Conservation (phyloP, 2,888 invertebrate genomes). For the Cosmopolites sordidus region DNA sequence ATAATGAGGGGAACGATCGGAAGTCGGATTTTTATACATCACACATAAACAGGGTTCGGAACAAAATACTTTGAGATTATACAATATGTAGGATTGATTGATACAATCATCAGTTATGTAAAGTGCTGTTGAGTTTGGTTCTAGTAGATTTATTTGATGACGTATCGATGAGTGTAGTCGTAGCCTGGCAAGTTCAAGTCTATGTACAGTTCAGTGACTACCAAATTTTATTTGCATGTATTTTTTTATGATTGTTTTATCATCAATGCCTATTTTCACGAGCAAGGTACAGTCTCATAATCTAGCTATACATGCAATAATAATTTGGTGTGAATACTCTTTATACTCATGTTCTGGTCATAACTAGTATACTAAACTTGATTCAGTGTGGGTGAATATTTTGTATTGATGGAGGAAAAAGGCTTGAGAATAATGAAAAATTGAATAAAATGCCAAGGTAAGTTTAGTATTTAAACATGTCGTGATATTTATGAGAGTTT, state of each 20-base stretch:
- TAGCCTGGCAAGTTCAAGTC: too few species aligned
- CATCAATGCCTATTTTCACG: too few species aligned
- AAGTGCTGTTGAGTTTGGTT: not conserved
- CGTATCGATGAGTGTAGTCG: too few species aligned
- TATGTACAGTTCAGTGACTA: too few species aligned
- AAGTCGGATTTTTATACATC: not conserved
- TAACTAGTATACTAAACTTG: too few species aligned
- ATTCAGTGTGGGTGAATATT: too few species aligned
- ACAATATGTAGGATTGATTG: not conserved
- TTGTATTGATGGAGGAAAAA: too few species aligned
- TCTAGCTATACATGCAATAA: too few species aligned
- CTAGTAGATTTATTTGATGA: not conserved
- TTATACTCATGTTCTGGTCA: not conserved
- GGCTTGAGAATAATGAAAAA: not conserved
- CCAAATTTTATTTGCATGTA: too few species aligned
- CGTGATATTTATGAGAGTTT: constrained; percentile 21
- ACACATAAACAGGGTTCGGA: not conserved
- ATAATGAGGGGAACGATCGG: not conserved
- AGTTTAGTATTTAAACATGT: constrained; percentile 15
- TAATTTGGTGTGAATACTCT: too few species aligned
- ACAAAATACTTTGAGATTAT: not conserved
- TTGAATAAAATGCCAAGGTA: constrained; percentile 1
- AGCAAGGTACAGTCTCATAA: too few species aligned
- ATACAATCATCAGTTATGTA: not conserved
- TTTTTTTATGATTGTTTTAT: too few species aligned